Evolutionary conservation across 2,888 invertebrate genomes (phyloP).

Genomic region (Apocheima hispidaria): DNA sequence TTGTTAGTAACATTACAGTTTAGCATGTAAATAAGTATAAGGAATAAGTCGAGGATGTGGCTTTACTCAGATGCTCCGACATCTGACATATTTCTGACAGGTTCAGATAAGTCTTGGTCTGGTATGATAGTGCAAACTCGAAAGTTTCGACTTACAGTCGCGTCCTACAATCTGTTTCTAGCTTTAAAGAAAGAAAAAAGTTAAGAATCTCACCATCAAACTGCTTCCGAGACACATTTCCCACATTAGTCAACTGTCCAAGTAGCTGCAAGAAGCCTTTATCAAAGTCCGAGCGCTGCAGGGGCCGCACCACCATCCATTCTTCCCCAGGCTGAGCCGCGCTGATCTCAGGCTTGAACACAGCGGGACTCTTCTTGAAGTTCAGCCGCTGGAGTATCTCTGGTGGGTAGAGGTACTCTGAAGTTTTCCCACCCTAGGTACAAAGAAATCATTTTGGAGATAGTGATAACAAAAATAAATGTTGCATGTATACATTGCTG

Average conservation of each 20-base stretch:
- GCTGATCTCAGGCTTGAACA: conserved; percentile 89
- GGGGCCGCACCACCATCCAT: conserved; percentile 92
- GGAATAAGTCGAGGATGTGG: too few relatives aligned
- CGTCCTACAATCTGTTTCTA: too few relatives aligned
- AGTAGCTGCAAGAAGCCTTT: conserved; percentile 93
- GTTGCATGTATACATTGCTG: too few relatives aligned
- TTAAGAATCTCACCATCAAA: conserved; percentile 89
- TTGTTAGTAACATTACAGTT: too few relatives aligned
- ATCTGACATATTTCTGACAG: too few relatives aligned
- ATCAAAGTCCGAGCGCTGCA: conserved; percentile 92
- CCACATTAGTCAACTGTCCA: conserved; percentile 94
- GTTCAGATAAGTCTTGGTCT: too few relatives aligned
- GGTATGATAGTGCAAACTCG: too few relatives aligned
- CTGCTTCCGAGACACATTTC: conserved; percentile 90
- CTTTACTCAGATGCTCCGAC: too few relatives aligned
- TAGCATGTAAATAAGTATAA: too few relatives aligned
- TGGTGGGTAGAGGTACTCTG: conserved; percentile 88
- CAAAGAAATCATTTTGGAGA: conserved; percentile 33
- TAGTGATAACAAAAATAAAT: not conserved
- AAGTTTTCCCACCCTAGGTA: conserved; percentile 78
- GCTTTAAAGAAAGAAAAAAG: too few relatives aligned
- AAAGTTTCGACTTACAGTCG: too few relatives aligned
- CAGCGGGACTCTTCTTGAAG: conserved; percentile 87
- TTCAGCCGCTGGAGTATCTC: conserved; percentile 88
- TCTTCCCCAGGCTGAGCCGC: conserved; percentile 90